A percentile compares a stretch with the other conserved stretches of the same genome.
phyloP scores from a whole-genome alignment of 2,888 invertebrate genomes.

The Euphydryas editha region DNA sequence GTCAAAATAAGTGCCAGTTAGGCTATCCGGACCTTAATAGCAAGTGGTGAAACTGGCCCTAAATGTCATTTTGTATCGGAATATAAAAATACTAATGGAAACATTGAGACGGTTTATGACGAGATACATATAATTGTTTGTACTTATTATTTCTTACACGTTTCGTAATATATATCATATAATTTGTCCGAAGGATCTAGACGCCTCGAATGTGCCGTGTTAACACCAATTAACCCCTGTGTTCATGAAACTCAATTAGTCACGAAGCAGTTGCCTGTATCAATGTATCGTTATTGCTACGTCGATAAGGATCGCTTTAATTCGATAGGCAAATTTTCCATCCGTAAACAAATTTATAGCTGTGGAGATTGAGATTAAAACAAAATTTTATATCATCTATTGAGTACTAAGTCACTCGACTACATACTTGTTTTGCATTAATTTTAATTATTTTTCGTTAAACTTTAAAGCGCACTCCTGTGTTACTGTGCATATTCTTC shows the following conservation, averaged over 20 bases:
- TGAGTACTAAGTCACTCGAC: too few relatives aligned
- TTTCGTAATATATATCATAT: conserved; percentile 6
- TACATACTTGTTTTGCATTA: too few relatives aligned
- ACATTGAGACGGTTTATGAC: background rate
- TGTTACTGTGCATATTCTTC: too few relatives aligned
- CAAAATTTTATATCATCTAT: too few relatives aligned
- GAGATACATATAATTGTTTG: background rate
- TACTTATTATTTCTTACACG: conserved; percentile 5
- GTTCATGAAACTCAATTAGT: conserved; percentile 54
- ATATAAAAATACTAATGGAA: background rate
- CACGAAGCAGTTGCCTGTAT: conserved; percentile 31
- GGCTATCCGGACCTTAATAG: too few relatives aligned
- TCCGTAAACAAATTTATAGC: background rate
- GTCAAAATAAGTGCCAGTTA: too few relatives aligned
- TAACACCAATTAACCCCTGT: conserved; percentile 55
- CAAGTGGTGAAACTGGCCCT: too few relatives aligned
- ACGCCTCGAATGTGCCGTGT: conserved; percentile 40
- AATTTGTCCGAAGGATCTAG: conserved; percentile 34
- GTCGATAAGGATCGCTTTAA: conserved; percentile 6
- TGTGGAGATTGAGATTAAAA: background rate
- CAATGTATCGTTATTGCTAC: conserved; percentile 29
- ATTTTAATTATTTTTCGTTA: too few relatives aligned
- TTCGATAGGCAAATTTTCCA: conserved; percentile 31
- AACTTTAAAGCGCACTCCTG: too few relatives aligned
- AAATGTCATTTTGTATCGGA: too few relatives aligned